phyloP scores from a whole-genome alignment of 2,888 invertebrate species.

The Agrilus biguttatus region DNA sequence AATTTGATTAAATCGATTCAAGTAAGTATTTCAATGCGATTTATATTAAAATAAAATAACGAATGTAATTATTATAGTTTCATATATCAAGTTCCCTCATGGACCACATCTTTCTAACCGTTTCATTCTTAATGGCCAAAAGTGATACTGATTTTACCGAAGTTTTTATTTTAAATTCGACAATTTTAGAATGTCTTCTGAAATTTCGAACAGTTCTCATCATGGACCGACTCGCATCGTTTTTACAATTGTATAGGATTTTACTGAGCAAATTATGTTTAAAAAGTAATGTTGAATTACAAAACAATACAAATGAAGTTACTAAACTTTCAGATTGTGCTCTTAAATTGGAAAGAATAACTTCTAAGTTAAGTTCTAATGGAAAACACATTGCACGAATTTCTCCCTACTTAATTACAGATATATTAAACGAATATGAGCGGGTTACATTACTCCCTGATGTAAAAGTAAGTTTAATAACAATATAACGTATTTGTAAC shows the following conservation, averaged over 20 bases:
- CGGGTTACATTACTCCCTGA: constrained; percentile 28
- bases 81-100: constrained; percentile 19
- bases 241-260: constrained; percentile 23
- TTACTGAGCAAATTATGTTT: constrained; percentile 20
- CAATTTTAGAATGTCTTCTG: constrained; percentile 21
- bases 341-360: constrained; percentile 28
- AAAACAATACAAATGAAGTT: constrained; percentile 8
- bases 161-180: constrained; percentile 14
- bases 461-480: constrained; percentile 28
- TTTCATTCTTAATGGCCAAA: constrained; percentile 14
- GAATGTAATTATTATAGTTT: constrained; percentile 17
- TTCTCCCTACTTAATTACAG: constrained; percentile 32
- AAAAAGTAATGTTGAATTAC: constrained; percentile 17
- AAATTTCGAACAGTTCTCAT: constrained; percentile 22
- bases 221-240: constrained; percentile 25
- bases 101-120: constrained; percentile 18
- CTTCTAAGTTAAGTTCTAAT: constrained; percentile 21
- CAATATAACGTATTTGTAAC: too few species aligned
- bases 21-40: constrained; percentile 14
- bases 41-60: constrained; percentile 2
- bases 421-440: constrained; percentile 33
- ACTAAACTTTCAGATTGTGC: constrained; percentile 23
- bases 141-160: constrained; percentile 13
- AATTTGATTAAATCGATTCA: constrained; percentile 19
- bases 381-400: constrained; percentile 31